Evolutionary conservation across 2,113 vertebrate species (phyloP).

Genomic region (Hassar affinis): DNA sequence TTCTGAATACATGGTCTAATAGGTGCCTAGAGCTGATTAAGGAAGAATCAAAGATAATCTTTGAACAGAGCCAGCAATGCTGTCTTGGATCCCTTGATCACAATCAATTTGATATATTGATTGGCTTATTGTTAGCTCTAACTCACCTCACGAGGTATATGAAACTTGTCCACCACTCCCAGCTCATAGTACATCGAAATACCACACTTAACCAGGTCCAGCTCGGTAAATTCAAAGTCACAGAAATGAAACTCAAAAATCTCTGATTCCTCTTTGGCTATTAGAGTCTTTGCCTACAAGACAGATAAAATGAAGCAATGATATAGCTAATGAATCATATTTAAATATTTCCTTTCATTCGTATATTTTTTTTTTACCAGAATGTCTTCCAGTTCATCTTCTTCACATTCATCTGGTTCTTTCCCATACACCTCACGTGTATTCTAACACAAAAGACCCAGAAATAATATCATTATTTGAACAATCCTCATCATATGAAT

Average conservation of each 20-base stretch:
- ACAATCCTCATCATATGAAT: background rate
- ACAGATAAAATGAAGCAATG: background rate
- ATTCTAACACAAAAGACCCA: slow-evolving; percentile 63
- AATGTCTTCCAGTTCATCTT: slow-evolving; percentile 74
- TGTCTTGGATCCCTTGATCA: too few species aligned
- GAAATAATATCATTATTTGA: background rate
- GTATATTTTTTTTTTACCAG: slow-evolving; percentile 63
- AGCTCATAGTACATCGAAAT: slow-evolving; percentile 79
- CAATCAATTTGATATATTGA: background rate
- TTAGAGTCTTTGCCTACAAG: slow-evolving; percentile 63
- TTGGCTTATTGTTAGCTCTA: background rate
- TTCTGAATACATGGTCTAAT: background rate
- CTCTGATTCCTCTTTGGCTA: slow-evolving; percentile 58
- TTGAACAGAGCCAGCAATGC: background rate
- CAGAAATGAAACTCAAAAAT: slow-evolving; percentile 79
- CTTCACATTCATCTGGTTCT: slow-evolving; percentile 74
- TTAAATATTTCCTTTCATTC: background rate
- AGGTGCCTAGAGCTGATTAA: background rate
- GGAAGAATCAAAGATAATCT: background rate
- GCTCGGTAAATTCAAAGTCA: slow-evolving; percentile 68
- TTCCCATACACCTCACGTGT: slow-evolving; percentile 71
- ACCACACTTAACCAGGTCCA: slow-evolving; percentile 78
- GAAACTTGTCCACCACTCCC: slow-evolving; percentile 80
- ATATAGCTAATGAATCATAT: background rate
- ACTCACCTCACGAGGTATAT: slow-evolving; percentile 76